Evolutionary conservation across 2,888 invertebrate species (phyloP).

Genomic region (Trimorus sp.): DNA sequence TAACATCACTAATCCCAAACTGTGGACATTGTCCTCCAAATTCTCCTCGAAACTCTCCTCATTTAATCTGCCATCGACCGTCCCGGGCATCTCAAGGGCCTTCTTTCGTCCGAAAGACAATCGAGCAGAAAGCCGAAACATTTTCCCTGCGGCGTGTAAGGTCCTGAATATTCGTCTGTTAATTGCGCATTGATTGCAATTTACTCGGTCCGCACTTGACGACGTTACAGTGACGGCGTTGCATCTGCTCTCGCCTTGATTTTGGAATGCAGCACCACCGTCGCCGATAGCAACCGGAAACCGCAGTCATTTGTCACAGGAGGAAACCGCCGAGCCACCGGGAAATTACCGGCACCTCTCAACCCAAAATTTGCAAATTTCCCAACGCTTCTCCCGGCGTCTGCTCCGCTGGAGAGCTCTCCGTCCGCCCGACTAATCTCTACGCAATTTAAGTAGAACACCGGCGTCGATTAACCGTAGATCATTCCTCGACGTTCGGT

Average conservation of each 20-base stretch:
- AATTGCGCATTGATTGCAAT: conserved; percentile 61
- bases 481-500: conserved; percentile 47
- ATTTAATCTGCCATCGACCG: too few species aligned
- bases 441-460: conserved; percentile 77
- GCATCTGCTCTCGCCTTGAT: conserved; percentile 64
- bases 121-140: too few species aligned
- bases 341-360: conserved; percentile 80
- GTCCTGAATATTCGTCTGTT: conserved; percentile 36
- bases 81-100: too few species aligned
- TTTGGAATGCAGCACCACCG: conserved; percentile 64
- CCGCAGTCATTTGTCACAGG: conserved; percentile 80
- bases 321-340: conserved; percentile 79
- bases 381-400: conserved; percentile 68
- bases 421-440: conserved; percentile 60
- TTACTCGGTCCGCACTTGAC: conserved; percentile 55
- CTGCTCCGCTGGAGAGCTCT: conserved; percentile 10
- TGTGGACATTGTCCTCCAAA: too few species aligned
- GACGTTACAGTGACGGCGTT: conserved; percentile 50
- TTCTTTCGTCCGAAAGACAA: too few species aligned
- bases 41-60: too few species aligned
- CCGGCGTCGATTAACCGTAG: conserved; percentile 71
- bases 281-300: conserved; percentile 78
- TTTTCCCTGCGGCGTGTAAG: too few species aligned
- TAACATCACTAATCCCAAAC: too few species aligned
- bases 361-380: conserved; percentile 80